Percentiles rank a stretch among this genome's conserved stretches.
phyloP scores from a whole-genome alignment of 2,888 invertebrate species.

The Pyrrhia umbra region DNA sequence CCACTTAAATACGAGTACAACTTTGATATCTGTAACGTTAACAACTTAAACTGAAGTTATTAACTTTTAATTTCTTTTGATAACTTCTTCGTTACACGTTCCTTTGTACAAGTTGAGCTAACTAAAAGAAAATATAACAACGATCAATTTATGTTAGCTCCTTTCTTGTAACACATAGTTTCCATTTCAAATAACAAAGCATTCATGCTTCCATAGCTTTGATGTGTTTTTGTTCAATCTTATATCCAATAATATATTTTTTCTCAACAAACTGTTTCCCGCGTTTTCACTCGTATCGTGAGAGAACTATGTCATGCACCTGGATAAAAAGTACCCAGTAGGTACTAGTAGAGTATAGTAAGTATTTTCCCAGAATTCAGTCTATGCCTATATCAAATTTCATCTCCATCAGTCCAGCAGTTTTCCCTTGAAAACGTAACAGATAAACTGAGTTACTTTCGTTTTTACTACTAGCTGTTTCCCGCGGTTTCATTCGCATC shows the following conservation, averaged over 20 bases:
- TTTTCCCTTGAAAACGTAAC: too few species aligned
- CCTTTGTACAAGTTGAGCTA: conserved; percentile 30
- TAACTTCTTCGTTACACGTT: conserved; percentile 27
- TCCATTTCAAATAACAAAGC: conserved; percentile 30
- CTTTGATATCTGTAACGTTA: conserved; percentile 21
- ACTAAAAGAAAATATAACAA: conserved; percentile 24
- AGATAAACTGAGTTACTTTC: too few species aligned
- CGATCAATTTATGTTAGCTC: conserved; percentile 27
- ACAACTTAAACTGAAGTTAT: conserved; percentile 9
- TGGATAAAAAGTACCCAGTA: too few species aligned
- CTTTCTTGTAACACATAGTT: conserved; percentile 40
- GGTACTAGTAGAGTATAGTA: too few species aligned
- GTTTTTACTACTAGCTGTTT: too few species aligned
- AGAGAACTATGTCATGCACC: too few species aligned
- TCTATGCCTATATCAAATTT: too few species aligned
- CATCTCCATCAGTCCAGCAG: too few species aligned
- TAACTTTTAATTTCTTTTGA: conserved; percentile 37
- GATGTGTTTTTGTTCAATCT: not conserved
- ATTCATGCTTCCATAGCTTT: conserved; percentile 18
- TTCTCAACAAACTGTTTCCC: not conserved
- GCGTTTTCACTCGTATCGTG: too few species aligned
- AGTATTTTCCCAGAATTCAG: too few species aligned
- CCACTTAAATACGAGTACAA: too few species aligned
- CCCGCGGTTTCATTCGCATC: too few species aligned
- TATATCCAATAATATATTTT: not conserved